Evolutionary conservation across 2,888 invertebrate genomes (phyloP).

Genomic region (Pecten maximus): DNA sequence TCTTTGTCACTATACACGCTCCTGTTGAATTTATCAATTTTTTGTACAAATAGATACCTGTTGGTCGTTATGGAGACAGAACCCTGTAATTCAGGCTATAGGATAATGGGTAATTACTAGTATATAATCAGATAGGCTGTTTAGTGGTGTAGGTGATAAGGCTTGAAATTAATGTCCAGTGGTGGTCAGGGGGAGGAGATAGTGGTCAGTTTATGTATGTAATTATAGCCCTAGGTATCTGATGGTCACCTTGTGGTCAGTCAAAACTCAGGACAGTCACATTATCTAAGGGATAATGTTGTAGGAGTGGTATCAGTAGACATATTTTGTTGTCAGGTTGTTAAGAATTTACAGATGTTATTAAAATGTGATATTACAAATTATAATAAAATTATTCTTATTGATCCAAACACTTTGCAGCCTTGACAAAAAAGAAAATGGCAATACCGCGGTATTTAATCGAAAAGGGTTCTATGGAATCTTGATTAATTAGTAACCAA

Average conservation of each 20-base stretch:
- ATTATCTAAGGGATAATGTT: background rate
- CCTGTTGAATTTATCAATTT: background rate
- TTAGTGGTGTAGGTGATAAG: background rate
- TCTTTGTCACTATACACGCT: background rate
- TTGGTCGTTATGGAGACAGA: background rate
- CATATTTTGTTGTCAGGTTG: background rate
- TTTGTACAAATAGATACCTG: background rate
- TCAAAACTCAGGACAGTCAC: background rate
- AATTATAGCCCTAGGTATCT: background rate
- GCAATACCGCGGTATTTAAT: too few species aligned
- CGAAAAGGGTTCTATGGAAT: too few species aligned
- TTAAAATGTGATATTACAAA: background rate
- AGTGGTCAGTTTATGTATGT: slow-evolving; percentile 20
- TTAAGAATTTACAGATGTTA: too few species aligned
- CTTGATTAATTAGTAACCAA: too few species aligned
- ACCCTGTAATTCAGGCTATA: background rate
- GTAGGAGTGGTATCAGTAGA: background rate
- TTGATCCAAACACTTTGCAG: background rate
- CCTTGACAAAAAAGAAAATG: background rate
- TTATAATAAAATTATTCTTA: background rate
- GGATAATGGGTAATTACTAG: background rate
- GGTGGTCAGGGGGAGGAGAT: background rate
- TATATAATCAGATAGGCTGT: background rate
- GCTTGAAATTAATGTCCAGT: background rate
- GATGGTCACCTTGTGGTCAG: slow-evolving; percentile 8